phyloP scores from a whole-genome alignment of 2,888 invertebrate genomes.

The Trichogramma dendrolimi region DNA sequence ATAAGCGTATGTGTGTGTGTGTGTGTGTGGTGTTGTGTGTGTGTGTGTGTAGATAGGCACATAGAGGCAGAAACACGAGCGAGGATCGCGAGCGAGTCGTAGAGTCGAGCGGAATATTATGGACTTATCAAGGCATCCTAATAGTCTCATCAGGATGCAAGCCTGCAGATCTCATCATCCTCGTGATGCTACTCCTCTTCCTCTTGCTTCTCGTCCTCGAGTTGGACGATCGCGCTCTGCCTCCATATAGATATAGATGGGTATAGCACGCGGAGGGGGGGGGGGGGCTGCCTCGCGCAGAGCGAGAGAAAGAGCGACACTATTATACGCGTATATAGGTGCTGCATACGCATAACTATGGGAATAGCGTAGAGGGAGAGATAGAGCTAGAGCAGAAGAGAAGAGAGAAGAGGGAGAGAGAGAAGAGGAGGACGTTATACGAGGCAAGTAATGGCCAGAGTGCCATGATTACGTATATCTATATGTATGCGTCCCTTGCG shows the following conservation, averaged over 20 bases:
- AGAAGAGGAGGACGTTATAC: not conserved
- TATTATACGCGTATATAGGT: too few species aligned
- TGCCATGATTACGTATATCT: constrained; percentile 39
- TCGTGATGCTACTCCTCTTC: constrained; percentile 32
- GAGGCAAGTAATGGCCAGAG: constrained; percentile 17
- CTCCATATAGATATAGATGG: too few species aligned
- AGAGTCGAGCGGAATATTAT: constrained; percentile 46
- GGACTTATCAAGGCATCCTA: constrained; percentile 51
- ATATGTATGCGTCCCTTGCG: constrained; percentile 23
- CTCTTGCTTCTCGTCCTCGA: too few species aligned
- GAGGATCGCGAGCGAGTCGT: not conserved
- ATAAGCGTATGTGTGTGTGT: too few species aligned
- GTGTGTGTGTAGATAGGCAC: too few species aligned
- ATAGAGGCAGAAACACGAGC: too few species aligned
- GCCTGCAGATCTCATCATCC: constrained; percentile 51
- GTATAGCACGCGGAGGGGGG: too few species aligned
- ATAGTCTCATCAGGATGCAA: constrained; percentile 52
- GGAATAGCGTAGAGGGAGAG: constrained; percentile 5
- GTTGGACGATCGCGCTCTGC: too few species aligned
- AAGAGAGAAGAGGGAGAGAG: not conserved
- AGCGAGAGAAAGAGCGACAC: too few species aligned
- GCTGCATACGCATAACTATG: constrained; percentile 26
- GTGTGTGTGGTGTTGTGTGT: too few species aligned
- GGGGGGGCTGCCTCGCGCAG: too few species aligned
- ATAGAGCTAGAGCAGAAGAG: not conserved